These are phyloP conservation scores for Varroa destructor DNA, from an alignment of 1,140 invertebrate species.

Conservation along the genomic window DNA sequence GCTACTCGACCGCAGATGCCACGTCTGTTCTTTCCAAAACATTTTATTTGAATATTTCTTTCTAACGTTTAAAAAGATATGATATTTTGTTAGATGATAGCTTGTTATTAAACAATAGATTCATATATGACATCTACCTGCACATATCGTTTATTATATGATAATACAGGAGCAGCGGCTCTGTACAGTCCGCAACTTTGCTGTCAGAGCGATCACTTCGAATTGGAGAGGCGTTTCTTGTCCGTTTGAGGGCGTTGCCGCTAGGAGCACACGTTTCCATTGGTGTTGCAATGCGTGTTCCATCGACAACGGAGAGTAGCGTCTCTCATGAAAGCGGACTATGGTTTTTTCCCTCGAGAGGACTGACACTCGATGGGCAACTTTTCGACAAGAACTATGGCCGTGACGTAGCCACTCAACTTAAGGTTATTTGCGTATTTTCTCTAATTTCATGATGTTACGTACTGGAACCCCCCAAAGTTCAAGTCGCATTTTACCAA, in stretches of 20 bases:
- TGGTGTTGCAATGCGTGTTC: conserved; percentile 11
- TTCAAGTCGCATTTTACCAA: neutral
- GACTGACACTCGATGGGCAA: conserved; percentile 3
- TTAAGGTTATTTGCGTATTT: conserved; percentile 4
- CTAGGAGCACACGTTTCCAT: conserved; percentile 17
- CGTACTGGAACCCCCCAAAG: neutral
- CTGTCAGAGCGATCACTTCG: conserved; percentile 5
- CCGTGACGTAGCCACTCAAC: conserved; percentile 10
- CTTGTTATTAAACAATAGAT: no score
- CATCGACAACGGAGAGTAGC: neutral
- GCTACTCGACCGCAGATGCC: no score
- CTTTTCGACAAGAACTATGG: conserved; percentile 7
- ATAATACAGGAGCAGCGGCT: conserved; percentile 9
- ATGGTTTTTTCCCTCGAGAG: conserved; percentile 15
- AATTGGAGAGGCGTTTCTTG: conserved; percentile 9
- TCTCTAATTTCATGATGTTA: no score
- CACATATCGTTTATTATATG: no score
- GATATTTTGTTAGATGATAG: no score
- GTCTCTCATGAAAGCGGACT: conserved; percentile 21
- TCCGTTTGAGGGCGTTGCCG: neutral
- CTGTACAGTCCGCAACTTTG: conserved; percentile 12
- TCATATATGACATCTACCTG: no score
- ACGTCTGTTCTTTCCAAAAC: no score
- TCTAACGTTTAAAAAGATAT: no score
- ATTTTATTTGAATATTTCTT: no score